These are phyloP conservation scores for Sapayoa aenigma DNA, from an alignment of 2,113 vertebrate genomes.

Conservation along the genomic window DNA sequence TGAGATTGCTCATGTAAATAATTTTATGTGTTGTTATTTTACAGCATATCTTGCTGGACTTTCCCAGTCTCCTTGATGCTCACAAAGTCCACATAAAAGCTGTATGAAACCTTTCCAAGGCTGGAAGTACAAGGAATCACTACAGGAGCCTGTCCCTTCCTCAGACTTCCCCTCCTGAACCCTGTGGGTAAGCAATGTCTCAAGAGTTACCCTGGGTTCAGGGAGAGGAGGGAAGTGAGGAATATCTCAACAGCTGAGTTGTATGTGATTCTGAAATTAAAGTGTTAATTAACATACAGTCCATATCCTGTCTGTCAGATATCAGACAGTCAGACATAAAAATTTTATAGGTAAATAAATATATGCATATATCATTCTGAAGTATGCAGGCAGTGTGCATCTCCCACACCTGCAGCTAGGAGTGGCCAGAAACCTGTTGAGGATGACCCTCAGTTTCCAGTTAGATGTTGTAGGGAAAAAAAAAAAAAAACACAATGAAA, in stretches of 20 bases:
- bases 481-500: background rate
- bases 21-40: background rate
- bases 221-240: background rate
- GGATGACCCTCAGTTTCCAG: background rate
- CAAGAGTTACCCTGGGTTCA: background rate
- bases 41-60: background rate
- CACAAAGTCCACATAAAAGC: background rate
- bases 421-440: background rate
- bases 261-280: background rate
- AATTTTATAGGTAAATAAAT: background rate
- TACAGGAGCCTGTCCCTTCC: background rate
- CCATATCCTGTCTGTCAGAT: background rate
- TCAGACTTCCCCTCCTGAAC: background rate
- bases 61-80: background rate
- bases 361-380: background rate
- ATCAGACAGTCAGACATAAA: background rate
- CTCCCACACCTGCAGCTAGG: background rate
- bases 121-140: background rate
- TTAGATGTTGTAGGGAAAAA: background rate
- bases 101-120: background rate
- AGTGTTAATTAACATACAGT: background rate
- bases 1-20: background rate
- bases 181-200: background rate
- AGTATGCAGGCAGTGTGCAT: rapidly evolving
- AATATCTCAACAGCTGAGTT: background rate